These are phyloP conservation scores for Otolemur crassicaudatus DNA, from an alignment of 2,797 vertebrate genomes.

Conservation along the genomic window DNA sequence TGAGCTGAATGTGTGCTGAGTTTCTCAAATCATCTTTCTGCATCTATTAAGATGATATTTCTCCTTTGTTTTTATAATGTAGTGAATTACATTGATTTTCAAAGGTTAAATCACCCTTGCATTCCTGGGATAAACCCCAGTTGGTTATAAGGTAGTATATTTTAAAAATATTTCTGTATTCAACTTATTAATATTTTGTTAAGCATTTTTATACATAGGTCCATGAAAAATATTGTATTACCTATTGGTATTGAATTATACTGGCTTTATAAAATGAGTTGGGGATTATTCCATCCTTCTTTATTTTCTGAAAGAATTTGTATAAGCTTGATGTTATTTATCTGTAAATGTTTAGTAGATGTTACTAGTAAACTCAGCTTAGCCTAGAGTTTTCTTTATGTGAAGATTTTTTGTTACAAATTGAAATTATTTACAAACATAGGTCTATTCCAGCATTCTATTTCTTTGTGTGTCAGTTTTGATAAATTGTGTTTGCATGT, in stretches of 20 bases:
- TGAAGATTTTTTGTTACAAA: slow-evolving; percentile 13
- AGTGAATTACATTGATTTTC: slow-evolving; percentile 43
- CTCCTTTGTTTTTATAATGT: slow-evolving; percentile 28
- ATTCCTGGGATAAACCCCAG: not conserved
- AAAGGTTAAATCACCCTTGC: slow-evolving; percentile 38
- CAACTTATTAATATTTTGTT: slow-evolving; percentile 45
- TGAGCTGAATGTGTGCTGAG: not conserved
- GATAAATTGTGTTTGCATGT: not conserved
- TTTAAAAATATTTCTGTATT: slow-evolving; percentile 29
- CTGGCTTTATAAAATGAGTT: slow-evolving; percentile 39
- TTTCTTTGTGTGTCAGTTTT: slow-evolving; percentile 33
- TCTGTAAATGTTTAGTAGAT: slow-evolving; percentile 32
- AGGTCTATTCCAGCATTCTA: not conserved
- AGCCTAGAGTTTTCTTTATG: slow-evolving; percentile 25
- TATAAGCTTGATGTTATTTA: not conserved
- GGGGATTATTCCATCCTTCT: not conserved
- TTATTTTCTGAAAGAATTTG: slow-evolving; percentile 39
- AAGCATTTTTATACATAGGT: slow-evolving; percentile 21
- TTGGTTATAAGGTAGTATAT: not conserved
- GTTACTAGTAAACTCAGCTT: not conserved
- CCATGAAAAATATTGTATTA: slow-evolving; percentile 13
- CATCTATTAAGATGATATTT: not conserved
- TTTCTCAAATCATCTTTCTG: slow-evolving; percentile 36
- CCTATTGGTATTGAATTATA: not conserved
- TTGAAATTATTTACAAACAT: slow-evolving; percentile 28